Evolutionary conservation across 2,888 invertebrate species (phyloP), one percentile per base, ranked within the genome.

Genomic region (Caenorhabditis becei): DNA sequence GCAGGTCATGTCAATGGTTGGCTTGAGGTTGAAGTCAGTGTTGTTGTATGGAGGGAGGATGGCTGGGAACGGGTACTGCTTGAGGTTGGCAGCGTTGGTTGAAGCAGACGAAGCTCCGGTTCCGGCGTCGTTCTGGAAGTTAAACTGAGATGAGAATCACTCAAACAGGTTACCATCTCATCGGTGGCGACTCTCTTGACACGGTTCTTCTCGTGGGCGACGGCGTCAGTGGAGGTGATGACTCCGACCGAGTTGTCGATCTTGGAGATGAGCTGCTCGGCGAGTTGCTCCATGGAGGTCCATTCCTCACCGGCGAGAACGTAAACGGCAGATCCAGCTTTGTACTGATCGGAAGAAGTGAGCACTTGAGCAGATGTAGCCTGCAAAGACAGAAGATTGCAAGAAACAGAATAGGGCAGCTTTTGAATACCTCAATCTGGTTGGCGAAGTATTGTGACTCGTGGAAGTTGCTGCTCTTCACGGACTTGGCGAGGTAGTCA

Each of bases 231-330:
- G 20, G 78, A 51, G 11, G 85, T 83, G 71, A 87, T 18, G 24
- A 87, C 59, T n/a, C 62, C 77, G 41, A 80, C 80, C 18, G 75
- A 74, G 49, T 71, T 82, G 54, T 72, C 63, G 56, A 87, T 54
- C 53, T 79, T 65, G 16, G 85, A 61, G 61, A 85, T 51, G 24
- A 86, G 74, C 41, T 80, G 44, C 49, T 79, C 70, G 28, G 83
- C 74, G 49, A 86, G 66, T 49, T 72, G 49, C 41, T 84, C 84
- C 49, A 83, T 77, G 7, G 83, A 74, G 2, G 70, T 80, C 84
- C 84, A 87, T 56, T 84, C 83, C 18, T 86, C 87, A 14, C 83
- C 85, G 37, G 84, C 75, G 10, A 87, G 44, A 53, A 87, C 66
- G 74, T 86, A 87, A 51, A 84, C 61, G 0, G 82, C 51, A 16